Percentiles rank a stretch among this genome's conserved stretches.
Conservation (phyloP, 2,888 invertebrate genomes). For the Notodonta ziczac region DNA sequence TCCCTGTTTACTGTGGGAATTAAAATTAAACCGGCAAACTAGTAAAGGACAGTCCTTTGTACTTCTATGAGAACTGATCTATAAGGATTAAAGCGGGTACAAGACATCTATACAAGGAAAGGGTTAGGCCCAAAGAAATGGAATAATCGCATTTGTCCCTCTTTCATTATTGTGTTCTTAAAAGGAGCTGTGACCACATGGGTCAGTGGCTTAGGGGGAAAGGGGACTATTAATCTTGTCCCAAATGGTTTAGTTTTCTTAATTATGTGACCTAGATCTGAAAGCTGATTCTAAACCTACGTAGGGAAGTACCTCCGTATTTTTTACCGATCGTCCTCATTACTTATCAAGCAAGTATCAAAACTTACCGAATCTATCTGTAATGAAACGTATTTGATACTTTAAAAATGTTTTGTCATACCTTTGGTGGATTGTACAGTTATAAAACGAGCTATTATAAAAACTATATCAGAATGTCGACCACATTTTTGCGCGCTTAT, state of each 20-base stretch:
- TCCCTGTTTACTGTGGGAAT: slow-evolving; percentile 33
- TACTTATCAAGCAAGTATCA: not conserved
- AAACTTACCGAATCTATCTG: not conserved
- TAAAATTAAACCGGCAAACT: slow-evolving; percentile 54
- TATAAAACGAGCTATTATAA: slow-evolving; percentile 43
- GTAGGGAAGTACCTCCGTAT: too few species aligned
- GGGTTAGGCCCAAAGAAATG: slow-evolving; percentile 37
- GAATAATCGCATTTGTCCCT: slow-evolving; percentile 33
- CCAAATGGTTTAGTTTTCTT: slow-evolving; percentile 30
- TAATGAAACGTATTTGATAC: not conserved
- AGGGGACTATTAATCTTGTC: slow-evolving; percentile 40
- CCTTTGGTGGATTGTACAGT: slow-evolving; percentile 46
- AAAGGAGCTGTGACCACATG: slow-evolving; percentile 21
- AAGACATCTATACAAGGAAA: slow-evolving; percentile 47
- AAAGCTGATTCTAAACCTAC: too few species aligned
- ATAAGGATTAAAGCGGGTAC: slow-evolving; percentile 52
- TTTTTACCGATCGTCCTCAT: not conserved
- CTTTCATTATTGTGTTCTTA: slow-evolving; percentile 13
- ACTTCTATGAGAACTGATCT: slow-evolving; percentile 61
- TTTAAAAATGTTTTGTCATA: slow-evolving; percentile 7
- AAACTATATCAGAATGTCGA: slow-evolving; percentile 46
- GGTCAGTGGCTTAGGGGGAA: slow-evolving; percentile 38
- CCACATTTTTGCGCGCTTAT: slow-evolving; percentile 52
- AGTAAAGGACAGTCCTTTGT: slow-evolving; percentile 52
- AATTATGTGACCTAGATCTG: slow-evolving; percentile 33